These are phyloP conservation scores for Stratiolaelaps scimitus DNA, from an alignment of 1,140 invertebrate genomes.

Conservation along the genomic window DNA sequence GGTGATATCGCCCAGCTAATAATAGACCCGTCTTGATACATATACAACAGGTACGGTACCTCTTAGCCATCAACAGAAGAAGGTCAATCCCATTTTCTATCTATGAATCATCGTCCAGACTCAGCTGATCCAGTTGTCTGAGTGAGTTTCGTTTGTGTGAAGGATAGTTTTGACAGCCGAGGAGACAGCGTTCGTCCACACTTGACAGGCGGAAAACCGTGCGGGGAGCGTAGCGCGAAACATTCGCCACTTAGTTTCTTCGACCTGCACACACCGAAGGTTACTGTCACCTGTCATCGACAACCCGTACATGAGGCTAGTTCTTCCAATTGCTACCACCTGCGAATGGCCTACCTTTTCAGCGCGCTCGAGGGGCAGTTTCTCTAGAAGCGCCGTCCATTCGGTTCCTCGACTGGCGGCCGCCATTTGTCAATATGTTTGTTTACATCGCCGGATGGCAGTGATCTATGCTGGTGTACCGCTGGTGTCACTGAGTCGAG, in stretches of 20 bases:
- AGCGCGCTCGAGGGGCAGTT: constrained; percentile 15
- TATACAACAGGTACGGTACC: too few species aligned
- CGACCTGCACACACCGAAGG: neutral
- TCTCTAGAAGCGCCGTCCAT: neutral
- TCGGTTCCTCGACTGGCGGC: neutral
- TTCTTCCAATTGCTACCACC: neutral
- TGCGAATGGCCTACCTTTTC: neutral
- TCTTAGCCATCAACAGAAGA: too few species aligned
- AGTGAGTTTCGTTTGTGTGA: too few species aligned
- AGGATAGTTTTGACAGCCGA: neutral
- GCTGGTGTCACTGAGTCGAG: too few species aligned
- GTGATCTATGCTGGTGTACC: neutral
- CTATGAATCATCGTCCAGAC: too few species aligned
- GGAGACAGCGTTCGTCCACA: neutral
- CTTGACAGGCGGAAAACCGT: neutral
- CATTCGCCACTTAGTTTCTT: neutral
- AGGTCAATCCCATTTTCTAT: too few species aligned
- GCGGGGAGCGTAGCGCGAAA: neutral
- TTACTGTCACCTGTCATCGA: neutral
- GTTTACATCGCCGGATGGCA: neutral
- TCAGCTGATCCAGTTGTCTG: too few species aligned
- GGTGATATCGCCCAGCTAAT: too few species aligned
- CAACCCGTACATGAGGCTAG: neutral
- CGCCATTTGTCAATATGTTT: neutral
- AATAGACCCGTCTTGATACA: too few species aligned